A percentile compares a stretch with the other conserved stretches of the same genome.
These are phyloP conservation scores for Microcebus tavaratra DNA, from an alignment of 2,113 vertebrate genomes.

Conservation along the genomic window DNA sequence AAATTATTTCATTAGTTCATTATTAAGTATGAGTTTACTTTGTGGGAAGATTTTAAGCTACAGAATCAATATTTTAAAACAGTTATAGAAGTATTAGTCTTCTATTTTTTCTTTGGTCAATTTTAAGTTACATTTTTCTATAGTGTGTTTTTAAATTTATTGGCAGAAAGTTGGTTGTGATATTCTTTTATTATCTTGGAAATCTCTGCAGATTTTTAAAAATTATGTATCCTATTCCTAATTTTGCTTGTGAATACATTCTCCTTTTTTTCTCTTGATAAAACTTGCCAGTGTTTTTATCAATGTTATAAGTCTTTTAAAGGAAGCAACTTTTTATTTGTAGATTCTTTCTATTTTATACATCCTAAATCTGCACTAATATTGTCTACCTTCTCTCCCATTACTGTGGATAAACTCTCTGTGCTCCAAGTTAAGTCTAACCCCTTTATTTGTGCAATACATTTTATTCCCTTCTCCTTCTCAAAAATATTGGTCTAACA, in stretches of 20 bases:
- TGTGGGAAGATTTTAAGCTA: neutral
- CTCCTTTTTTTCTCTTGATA: neutral
- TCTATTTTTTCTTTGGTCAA: neutral
- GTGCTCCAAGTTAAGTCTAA: neutral
- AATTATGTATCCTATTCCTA: neutral
- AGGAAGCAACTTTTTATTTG: neutral
- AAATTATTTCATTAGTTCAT: neutral
- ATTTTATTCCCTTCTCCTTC: neutral
- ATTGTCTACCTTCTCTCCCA: neutral
- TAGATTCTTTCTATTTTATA: neutral
- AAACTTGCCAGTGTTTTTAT: neutral
- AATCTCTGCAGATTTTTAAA: neutral
- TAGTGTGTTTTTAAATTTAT: neutral
- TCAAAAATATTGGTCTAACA: neutral
- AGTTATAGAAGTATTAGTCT: neutral
- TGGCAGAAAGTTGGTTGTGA: neutral
- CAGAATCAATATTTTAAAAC: neutral
- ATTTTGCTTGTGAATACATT: neutral
- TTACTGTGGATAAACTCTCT: neutral
- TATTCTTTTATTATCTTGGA: constrained; percentile 37
- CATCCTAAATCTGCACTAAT: neutral
- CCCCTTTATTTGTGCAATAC: neutral
- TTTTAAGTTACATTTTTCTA: neutral
- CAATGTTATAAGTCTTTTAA: neutral
- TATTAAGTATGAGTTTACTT: neutral